These are phyloP conservation scores for Mercenaria mercenaria DNA, from an alignment of 1,140 invertebrate species.

Conservation along the genomic window DNA sequence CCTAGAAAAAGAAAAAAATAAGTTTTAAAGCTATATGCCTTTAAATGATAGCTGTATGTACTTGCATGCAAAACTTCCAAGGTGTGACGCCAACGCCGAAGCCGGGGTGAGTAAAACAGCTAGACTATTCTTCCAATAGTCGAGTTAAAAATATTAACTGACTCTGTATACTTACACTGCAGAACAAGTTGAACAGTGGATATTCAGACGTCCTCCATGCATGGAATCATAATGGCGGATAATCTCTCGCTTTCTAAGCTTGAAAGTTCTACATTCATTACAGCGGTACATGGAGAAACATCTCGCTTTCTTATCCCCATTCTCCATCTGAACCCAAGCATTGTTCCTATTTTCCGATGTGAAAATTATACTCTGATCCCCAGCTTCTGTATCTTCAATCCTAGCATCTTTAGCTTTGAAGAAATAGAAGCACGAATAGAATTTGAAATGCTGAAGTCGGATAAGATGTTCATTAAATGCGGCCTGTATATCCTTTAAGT, in stretches of 20 bases:
- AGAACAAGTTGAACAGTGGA: conserved; percentile 35
- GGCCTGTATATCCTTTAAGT: conserved; percentile 41
- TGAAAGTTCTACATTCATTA: conserved; percentile 47
- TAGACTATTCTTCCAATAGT: no score
- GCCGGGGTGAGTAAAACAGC: no score
- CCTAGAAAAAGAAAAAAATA: no score
- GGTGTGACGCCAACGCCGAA: no score
- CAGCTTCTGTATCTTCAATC: background rate
- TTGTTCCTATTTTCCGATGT: conserved; percentile 10
- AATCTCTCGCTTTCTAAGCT: conserved; percentile 45
- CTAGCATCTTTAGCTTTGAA: conserved; percentile 45
- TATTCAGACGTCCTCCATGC: conserved; percentile 19
- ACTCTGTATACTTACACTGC: conserved; percentile 35
- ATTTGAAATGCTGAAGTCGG: conserved; percentile 36
- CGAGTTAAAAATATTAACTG: no score
- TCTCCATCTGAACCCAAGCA: conserved; percentile 37
- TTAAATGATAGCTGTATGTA: no score
- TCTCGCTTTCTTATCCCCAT: conserved; percentile 29
- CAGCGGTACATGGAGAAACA: conserved; percentile 56
- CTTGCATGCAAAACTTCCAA: no score
- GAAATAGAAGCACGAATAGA: conserved; percentile 56
- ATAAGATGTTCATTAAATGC: conserved; percentile 33
- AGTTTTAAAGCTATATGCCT: no score
- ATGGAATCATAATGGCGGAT: conserved; percentile 45
- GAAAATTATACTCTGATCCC: background rate